These are phyloP conservation scores for Spongilla lacustris DNA, from an alignment of 37 sponge, comb jelly and placozoan genomes.

Conservation along the genomic window DNA sequence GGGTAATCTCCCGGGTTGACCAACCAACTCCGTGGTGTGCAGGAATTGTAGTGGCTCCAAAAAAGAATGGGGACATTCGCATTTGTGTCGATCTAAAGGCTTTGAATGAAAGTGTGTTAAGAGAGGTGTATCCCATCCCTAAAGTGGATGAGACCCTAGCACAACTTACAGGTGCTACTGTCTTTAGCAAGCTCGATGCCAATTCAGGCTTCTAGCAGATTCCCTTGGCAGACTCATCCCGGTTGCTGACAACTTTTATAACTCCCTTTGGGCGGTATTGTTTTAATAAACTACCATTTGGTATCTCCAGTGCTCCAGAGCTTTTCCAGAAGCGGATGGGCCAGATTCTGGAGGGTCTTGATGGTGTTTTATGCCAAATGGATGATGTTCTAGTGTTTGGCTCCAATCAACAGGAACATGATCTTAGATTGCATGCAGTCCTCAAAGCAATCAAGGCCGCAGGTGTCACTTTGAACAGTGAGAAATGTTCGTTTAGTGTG, in stretches of 20 bases:
- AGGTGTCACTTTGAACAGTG: conserved; percentile 1
- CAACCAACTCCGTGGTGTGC: conserved; percentile 7
- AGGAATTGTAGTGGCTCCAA: conserved; percentile 4
- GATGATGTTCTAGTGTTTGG: conserved; percentile 43
- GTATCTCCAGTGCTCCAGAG: conserved; percentile 39
- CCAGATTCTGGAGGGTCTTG: conserved; percentile 25
- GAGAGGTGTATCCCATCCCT: conserved; percentile 13
- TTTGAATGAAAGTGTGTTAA: neutral
- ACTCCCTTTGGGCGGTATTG: conserved; percentile 4
- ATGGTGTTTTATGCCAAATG: conserved; percentile 25
- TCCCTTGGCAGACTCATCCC: conserved; percentile 2
- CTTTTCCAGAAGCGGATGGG: conserved; percentile 13
- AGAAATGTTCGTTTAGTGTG: neutral
- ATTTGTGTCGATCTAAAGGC: conserved; percentile 17
- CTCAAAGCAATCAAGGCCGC: neutral
- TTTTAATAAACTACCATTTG: conserved; percentile 15
- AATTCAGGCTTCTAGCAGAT: conserved; percentile 8
- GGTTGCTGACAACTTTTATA: conserved; percentile 22
- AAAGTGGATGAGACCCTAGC: conserved; percentile 24
- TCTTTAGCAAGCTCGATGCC: conserved; percentile 9
- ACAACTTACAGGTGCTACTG: conserved; percentile 7
- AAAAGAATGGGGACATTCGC: neutral
- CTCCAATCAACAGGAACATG: conserved; percentile 13
- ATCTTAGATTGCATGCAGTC: neutral
- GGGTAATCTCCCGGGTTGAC: neutral